Evolutionary conservation across 2,113 vertebrate species (phyloP).

Genomic region (Reinhardtius hippoglossoides): DNA sequence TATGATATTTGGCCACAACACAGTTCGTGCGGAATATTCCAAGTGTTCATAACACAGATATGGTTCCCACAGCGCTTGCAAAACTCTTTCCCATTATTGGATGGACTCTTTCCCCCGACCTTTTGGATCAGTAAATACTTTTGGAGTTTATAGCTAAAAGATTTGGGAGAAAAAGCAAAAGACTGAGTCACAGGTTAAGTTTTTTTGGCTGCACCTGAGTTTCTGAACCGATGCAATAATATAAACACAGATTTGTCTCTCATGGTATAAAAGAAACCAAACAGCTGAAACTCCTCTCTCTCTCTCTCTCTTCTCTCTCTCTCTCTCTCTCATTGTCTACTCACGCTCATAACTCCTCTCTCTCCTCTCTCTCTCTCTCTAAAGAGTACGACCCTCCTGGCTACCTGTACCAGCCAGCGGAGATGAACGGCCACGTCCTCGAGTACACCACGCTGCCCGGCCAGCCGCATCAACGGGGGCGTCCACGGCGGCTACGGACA

Average conservation of each 20-base stretch:
- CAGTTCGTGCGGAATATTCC: constrained; percentile 29
- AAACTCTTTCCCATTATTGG: constrained; percentile 45
- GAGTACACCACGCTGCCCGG: constrained; percentile 88
- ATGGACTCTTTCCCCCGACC: constrained; percentile 24
- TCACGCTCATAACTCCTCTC: no score
- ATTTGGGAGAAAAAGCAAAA: neutral
- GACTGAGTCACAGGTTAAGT: constrained; percentile 37
- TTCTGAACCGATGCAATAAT: neutral
- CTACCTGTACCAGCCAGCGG: constrained; percentile 90
- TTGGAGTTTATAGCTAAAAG: constrained; percentile 8
- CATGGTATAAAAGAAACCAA: neutral
- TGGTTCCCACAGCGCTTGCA: constrained; percentile 44
- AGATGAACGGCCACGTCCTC: constrained; percentile 87
- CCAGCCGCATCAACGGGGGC: constrained; percentile 82
- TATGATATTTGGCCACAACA: constrained; percentile 10
- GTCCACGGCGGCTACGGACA: constrained; percentile 83
- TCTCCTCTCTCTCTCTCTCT: neutral
- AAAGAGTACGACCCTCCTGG: constrained; percentile 92
- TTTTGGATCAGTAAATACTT: constrained; percentile 33
- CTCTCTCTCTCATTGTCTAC: no score
- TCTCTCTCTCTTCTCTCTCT: no score
- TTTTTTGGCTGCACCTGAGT: neutral
- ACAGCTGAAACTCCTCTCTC: neutral
- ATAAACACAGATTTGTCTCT: neutral
- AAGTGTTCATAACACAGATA: constrained; percentile 30